Evolutionary conservation across 1,140 invertebrate species (phyloP).

Genomic region (Pseudoatta argentina): DNA sequence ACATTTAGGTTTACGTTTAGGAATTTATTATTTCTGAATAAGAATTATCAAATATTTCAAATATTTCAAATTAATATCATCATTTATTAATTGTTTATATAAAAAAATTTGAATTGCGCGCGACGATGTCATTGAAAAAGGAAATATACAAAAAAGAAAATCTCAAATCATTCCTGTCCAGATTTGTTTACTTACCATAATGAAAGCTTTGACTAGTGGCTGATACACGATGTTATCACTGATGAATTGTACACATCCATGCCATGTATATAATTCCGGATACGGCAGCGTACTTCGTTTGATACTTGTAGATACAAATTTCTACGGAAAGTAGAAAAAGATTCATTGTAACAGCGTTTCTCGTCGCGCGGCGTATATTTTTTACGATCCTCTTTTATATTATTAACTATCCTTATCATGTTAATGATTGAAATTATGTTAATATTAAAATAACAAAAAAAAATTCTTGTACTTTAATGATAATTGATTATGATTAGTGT

Average conservation of each 20-base stretch:
- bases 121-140: too few relatives aligned
- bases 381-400: background rate
- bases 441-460: too few relatives aligned
- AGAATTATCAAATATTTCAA: too few relatives aligned
- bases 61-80: too few relatives aligned
- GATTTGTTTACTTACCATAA: conserved; percentile 87
- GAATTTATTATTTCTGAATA: too few relatives aligned
- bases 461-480: too few relatives aligned
- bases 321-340: conserved; percentile 82
- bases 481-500: too few relatives aligned
- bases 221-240: conserved; percentile 89
- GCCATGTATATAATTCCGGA: conserved; percentile 88
- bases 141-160: background rate
- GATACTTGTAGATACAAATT: conserved; percentile 91
- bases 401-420: background rate
- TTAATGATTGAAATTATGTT: too few relatives aligned
- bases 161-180: background rate
- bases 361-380: background rate
- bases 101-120: too few relatives aligned
- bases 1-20: too few relatives aligned
- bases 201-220: conserved; percentile 86
- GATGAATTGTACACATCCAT: conserved; percentile 88
- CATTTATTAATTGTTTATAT: too few relatives aligned
- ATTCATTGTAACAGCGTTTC: background rate
- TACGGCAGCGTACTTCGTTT: conserved; percentile 88